Conservation (phyloP, 2,797 vertebrate genomes). For the Pyrocephalus nanus region DNA sequence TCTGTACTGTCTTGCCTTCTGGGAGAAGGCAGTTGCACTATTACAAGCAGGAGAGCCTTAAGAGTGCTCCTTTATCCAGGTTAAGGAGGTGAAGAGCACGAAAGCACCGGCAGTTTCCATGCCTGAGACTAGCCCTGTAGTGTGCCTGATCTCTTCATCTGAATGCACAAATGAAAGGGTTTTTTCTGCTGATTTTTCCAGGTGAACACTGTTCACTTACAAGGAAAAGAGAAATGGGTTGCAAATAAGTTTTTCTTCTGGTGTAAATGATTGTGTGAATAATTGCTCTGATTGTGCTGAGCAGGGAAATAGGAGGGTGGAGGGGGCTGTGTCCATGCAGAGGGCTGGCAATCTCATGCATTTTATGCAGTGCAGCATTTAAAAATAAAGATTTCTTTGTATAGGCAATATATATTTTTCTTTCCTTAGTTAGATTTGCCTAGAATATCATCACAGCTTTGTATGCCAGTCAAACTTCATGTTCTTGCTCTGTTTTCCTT, state of each 20-base stretch:
- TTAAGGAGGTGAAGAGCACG: background rate
- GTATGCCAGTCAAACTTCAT: background rate
- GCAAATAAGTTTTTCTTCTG: background rate
- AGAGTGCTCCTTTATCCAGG: background rate
- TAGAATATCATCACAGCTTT: background rate
- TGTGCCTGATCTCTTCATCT: background rate
- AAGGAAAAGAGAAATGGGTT: background rate
- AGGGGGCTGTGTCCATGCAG: background rate
- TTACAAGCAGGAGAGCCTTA: background rate
- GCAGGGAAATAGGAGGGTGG: background rate
- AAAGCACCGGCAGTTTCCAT: background rate
- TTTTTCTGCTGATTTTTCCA: background rate
- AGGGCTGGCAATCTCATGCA: background rate
- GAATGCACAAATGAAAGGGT: background rate
- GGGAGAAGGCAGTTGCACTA: background rate
- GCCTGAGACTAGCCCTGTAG: background rate
- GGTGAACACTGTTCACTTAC: background rate
- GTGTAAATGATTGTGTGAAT: background rate
- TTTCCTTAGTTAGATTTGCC: background rate
- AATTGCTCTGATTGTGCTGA: background rate
- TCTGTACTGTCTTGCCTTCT: background rate
- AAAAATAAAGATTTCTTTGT: slow-evolving; percentile 53
- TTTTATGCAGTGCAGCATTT: background rate
- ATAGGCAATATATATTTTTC: background rate
- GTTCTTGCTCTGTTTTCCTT: background rate